Evolutionary conservation across 2,888 invertebrate species (phyloP), one percentile per base, ranked within the genome.

Genomic region (Nymphalis urticae): DNA sequence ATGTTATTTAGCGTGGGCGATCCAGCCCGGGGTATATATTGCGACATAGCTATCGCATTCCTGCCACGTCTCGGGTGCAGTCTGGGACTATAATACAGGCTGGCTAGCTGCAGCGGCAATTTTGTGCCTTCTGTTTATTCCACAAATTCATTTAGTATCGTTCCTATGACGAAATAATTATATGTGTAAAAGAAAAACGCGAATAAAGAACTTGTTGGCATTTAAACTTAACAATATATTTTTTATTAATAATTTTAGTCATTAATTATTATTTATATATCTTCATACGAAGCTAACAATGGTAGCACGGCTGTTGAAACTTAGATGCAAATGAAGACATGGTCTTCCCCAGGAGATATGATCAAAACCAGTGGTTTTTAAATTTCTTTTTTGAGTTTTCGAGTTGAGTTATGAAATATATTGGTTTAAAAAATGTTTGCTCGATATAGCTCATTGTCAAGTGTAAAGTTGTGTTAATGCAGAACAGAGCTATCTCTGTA

Each of bases 41-140:
- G 69, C 68, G 66, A 68, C 65, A 67, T 66, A 59, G 63, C 59
- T 64, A 32, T 69, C 68, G 70, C 75, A 73, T 75, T 74, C 73
- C 69, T 60, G 62, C 75, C 75, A 74, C 75, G 74, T 75, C 61
- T 64, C 58, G 64, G 74, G 66, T 64, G 66, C 56, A 63, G 70
- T 53, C 64, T 59, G 50, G 63, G 63, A 64, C 71, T 71, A 66
- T 66, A 69, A 71, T 71, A 69, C 66, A 66, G 61, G 63, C 71
- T 56, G 62, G 53, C 62, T 66, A 58, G 66, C 48, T 36, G 66
- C 62, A 58, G 62, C 61, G 62, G 54, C 50, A 62, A 67, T 62
- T 48, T 56, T 62, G 47, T 62, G 56, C 56, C 56, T 56, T 32
- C 56, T 67, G 54, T 58, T n/a, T 50, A 17, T 19, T 36, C 42